Evolutionary conservation across 2,888 invertebrate species (phyloP).

Genomic region (Cryptus armator): DNA sequence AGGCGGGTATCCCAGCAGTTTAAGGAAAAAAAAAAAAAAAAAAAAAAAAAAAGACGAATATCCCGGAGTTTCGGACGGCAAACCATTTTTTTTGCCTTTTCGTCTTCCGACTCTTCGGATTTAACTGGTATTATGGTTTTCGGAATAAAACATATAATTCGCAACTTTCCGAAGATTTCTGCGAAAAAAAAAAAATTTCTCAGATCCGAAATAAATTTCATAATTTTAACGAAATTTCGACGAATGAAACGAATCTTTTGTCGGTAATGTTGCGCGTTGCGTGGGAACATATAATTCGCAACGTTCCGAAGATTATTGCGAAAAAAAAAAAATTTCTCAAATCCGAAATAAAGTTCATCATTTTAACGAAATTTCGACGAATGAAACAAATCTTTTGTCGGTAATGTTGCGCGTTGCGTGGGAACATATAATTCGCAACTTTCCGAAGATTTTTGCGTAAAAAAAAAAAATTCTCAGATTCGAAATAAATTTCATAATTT

Average conservation of each 20-base stretch:
- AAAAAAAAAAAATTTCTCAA: no score
- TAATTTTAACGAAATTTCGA: not conserved
- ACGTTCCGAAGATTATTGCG: no score
- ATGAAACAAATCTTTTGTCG: no score
- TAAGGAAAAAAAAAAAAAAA: not conserved
- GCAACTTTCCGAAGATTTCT: not conserved
- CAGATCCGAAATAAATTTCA: not conserved
- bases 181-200: not conserved
- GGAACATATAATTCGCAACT: no score
- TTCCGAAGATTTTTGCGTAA: no score
- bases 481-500: no score
- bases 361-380: no score
- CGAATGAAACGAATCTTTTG: not conserved
- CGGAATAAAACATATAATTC: not conserved
- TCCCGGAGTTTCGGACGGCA: no score
- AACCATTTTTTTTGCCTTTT: not conserved
- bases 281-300: no score
- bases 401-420: no score
- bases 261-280: not conserved
- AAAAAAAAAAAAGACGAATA: not conserved
- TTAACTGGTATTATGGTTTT: not conserved
- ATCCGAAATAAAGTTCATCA: no score
- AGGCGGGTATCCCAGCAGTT: slow-evolving; percentile 11
- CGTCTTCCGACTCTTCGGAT: not conserved
- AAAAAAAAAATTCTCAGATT: no score